Base-by-base conservation (phyloP, 1,140 invertebrate species). In the Reticulitermes speratus region DNA sequence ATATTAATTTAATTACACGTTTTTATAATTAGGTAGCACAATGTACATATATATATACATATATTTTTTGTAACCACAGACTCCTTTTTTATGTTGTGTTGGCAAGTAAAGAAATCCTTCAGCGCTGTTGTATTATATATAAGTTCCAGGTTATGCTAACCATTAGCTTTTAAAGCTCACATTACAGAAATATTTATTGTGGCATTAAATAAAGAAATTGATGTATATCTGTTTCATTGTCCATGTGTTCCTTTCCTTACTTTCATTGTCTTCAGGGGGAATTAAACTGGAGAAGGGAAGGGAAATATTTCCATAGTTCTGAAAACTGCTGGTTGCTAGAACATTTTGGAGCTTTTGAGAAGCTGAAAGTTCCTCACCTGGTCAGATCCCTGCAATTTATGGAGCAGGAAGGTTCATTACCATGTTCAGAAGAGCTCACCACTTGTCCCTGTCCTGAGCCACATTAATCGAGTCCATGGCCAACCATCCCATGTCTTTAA, bases 11-110 rank as follows among this genome's bases (percentile, higher is more conserved):
- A 75, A 75, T 75, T 30, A 75, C 7, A 30, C 30, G 65, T 75
- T 75, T 52, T 75, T 75, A 75, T 75, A 75, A 75, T 75, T 75
- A 55, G 52, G 52, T 55, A 75, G 65, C 65, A 75, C 65, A 75
- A 2, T 75, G 65, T 75, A 75, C 65, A 75, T 75, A 75, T 75
- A 75, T 75, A 75, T 75, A 55, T 48, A 48, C 48, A 48, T 55
- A 75, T 75, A 75, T 75, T 75, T 75, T 75, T 75, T 75, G 25
- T 75, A 75, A 75, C 65, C 65, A 30, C 65, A 75, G n/a, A 30
- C 65, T 75, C 6, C n/a, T 75, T 75, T 75, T 30, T 75, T 75
- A 75, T 30, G n/a, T 75, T 75, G 7, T 75, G 65, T 75, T 75
- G 25, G n/a, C n/a, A 55, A 55, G 52, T 55, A 55, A 75, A 75